phyloP scores from a whole-genome alignment of 2,113 vertebrate species.

The Ceratotherium simum region DNA sequence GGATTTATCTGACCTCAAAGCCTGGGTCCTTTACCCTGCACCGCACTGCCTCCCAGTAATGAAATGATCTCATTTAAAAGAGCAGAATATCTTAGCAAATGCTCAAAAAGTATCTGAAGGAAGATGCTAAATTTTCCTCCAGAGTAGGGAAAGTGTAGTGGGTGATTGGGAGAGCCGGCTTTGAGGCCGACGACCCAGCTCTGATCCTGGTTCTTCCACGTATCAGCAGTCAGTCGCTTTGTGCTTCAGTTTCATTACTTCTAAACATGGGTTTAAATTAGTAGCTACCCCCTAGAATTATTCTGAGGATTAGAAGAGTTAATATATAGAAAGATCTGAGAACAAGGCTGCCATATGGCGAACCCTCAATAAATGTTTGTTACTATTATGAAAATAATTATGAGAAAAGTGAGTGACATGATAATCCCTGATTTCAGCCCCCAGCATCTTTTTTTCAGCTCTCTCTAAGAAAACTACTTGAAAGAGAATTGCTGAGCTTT shows the following conservation, averaged over 20 bases:
- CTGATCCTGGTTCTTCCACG: background rate
- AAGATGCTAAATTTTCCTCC: background rate
- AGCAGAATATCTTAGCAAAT: background rate
- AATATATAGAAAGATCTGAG: background rate
- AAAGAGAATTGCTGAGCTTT: background rate
- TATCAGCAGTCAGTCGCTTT: accelerated
- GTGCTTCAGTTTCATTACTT: background rate
- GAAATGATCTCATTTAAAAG: background rate
- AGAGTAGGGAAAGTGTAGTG: background rate
- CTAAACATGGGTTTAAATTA: background rate
- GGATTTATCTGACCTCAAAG: background rate
- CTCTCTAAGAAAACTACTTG: background rate
- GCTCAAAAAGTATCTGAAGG: background rate
- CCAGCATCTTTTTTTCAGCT: background rate
- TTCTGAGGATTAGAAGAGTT: background rate
- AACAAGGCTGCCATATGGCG: background rate
- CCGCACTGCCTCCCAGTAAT: background rate
- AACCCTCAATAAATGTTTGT: background rate
- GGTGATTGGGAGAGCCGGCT: background rate
- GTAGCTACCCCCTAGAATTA: background rate
- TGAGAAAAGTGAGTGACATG: background rate
- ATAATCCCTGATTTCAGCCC: too few relatives aligned
- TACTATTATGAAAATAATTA: background rate
- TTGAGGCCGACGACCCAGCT: background rate
- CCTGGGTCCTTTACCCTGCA: background rate